A percentile compares a stretch with the other conserved stretches of the same genome.
phyloP scores from a whole-genome alignment of 2,888 invertebrate species.

The Apamea epomidion region DNA sequence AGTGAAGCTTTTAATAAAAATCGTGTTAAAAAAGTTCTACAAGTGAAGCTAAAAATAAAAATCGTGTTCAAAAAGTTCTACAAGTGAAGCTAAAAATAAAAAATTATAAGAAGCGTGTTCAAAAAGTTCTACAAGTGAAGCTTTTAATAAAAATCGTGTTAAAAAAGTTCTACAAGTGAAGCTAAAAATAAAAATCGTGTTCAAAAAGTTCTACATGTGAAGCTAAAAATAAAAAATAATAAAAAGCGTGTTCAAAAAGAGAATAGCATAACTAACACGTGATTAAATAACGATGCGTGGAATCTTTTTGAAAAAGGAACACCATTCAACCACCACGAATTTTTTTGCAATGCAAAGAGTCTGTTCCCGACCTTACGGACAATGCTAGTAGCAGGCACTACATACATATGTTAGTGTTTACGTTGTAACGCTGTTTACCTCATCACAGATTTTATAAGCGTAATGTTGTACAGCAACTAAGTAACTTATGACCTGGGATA shows the following conservation, averaged over 20 bases:
- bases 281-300: not conserved
- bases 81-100: no score
- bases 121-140: no score
- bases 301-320: conserved; percentile 3
- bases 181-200: no score
- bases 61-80: no score
- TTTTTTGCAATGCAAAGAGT: not conserved
- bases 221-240: no score
- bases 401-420: conserved; percentile 4
- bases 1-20: no score
- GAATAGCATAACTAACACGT: not conserved
- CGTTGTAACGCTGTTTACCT: conserved; percentile 41
- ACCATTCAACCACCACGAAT: not conserved
- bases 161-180: no score
- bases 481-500: conserved; percentile 31
- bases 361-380: not conserved
- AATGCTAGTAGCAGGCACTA: not conserved
- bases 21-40: no score
- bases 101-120: not conserved
- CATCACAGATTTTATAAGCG: conserved; percentile 36
- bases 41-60: no score
- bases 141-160: no score
- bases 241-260: not conserved
- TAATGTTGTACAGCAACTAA: conserved; percentile 28
- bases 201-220: no score